phyloP scores from a whole-genome alignment of 2,888 invertebrate genomes.

The Andricus quercusramuli region DNA sequence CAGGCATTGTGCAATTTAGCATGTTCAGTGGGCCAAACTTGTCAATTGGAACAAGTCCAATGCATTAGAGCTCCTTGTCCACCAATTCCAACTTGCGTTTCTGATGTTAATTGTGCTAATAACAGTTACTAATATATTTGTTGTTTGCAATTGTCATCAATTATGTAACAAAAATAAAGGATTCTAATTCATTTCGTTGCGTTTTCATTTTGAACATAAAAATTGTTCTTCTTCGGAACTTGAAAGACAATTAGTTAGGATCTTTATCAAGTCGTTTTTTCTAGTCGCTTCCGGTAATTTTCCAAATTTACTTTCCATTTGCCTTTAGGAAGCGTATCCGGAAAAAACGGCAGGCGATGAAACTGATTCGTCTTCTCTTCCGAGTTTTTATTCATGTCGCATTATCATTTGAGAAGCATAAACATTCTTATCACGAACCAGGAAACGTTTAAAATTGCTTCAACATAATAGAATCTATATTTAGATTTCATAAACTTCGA shows the following conservation, averaged over 20 bases:
- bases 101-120: slow-evolving; percentile 59
- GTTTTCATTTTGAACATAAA: not conserved
- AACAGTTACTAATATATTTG: slow-evolving; percentile 33
- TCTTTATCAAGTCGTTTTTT: too few relatives aligned
- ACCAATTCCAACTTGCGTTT: slow-evolving; percentile 59
- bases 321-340: slow-evolving; percentile 91
- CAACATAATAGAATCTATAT: not conserved
- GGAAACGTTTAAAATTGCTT: not conserved
- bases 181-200: not conserved
- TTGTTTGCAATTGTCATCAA: not conserved
- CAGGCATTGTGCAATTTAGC: slow-evolving; percentile 59
- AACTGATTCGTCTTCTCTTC: slow-evolving; percentile 89
- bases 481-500: too few relatives aligned
- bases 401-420: slow-evolving; percentile 28
- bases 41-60: slow-evolving; percentile 58
- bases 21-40: slow-evolving; percentile 56
- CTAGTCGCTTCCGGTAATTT: slow-evolving; percentile 85
- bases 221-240: not conserved
- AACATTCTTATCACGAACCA: not conserved
- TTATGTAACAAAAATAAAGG: not conserved
- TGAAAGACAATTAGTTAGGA: too few relatives aligned
- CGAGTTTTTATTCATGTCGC: slow-evolving; percentile 91
- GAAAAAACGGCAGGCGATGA: slow-evolving; percentile 90
- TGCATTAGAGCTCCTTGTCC: slow-evolving; percentile 59
- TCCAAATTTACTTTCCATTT: slow-evolving; percentile 89